Evolutionary conservation across 2,797 vertebrate species (phyloP), one percentile per base, ranked within the genome.

Genomic region (Chrysocyon brachyurus): DNA sequence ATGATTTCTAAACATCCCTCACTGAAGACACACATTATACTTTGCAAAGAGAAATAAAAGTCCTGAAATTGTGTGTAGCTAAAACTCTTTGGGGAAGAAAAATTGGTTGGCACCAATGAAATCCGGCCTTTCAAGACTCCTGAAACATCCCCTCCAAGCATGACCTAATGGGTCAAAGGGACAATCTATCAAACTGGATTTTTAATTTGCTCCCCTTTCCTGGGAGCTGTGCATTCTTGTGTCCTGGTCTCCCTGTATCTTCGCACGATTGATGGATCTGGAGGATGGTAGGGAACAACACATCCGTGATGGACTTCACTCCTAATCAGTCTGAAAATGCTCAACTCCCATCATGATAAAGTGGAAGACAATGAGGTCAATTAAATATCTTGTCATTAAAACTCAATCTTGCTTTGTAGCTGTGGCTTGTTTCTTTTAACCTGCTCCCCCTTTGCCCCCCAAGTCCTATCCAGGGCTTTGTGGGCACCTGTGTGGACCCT

Each of bases 181-280:
- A 2, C 2, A 5, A 5, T 26, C 22, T 82, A 12, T 46, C 79
- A 24, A 24, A 15, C 19, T 21, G 54, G 54, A n/a, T 16, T 12
- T 4, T 31, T 16, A 56, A 36, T 4, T n/a, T 12, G 14, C 1
- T 4, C 22, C 26, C 6, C 2, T 6, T 8, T 28, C 12, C 31
- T 22, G 5, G 1, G 31, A 0, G 0, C 9, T 2, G 2, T 12
- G 14, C 10, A 16, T 12, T 28, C 66, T 17, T 22, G 12, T 12
- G 15, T 14, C 24, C 61, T 6, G 1, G 24, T 16, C 36, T 54
- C 28, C 64, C 28, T 12, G 26, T 15, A 5, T 33, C 19, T 19
- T 12, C 7, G 0, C 1, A 0, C n/a, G 59, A 83, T 2, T 40
- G 57, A 63, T 66, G n/a, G 73, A 14, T 2, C 11, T 0, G 3